Evolutionary conservation across 2,113 vertebrate genomes (phyloP).

Genomic region (Calyptomena viridis): DNA sequence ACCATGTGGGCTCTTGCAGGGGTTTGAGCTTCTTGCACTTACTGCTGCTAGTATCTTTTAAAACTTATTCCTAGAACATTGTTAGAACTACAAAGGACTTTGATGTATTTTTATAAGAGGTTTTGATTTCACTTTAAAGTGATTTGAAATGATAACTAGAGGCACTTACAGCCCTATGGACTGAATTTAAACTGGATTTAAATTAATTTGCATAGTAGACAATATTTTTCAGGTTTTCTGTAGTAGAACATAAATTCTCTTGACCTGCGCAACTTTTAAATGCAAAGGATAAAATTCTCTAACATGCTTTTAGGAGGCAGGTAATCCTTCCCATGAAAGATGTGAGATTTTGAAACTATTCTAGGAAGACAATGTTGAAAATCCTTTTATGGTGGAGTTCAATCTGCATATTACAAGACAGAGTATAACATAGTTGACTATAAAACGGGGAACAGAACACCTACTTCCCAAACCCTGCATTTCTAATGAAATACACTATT

Average conservation of each 20-base stretch:
- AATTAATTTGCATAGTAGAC: background rate
- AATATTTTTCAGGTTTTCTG: background rate
- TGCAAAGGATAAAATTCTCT: background rate
- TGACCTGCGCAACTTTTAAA: background rate
- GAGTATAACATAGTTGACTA: background rate
- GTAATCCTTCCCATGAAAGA: background rate
- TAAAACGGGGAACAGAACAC: background rate
- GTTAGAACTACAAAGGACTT: background rate
- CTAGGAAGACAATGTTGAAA: background rate
- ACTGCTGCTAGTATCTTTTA: background rate
- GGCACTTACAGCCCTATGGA: background rate
- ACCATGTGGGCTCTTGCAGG: background rate
- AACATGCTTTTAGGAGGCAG: background rate
- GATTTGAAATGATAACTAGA: background rate
- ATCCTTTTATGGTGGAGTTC: background rate
- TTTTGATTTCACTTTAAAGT: background rate
- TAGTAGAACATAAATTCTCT: background rate
- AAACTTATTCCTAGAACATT: background rate
- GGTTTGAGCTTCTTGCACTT: background rate
- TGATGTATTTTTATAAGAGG: background rate
- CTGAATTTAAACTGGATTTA: background rate
- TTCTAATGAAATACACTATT: background rate
- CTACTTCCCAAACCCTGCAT: background rate
- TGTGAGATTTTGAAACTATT: background rate
- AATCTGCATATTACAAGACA: background rate